Evolutionary conservation across 2,888 invertebrate genomes (phyloP).

Genomic region (Caenorhabditis japonica): DNA sequence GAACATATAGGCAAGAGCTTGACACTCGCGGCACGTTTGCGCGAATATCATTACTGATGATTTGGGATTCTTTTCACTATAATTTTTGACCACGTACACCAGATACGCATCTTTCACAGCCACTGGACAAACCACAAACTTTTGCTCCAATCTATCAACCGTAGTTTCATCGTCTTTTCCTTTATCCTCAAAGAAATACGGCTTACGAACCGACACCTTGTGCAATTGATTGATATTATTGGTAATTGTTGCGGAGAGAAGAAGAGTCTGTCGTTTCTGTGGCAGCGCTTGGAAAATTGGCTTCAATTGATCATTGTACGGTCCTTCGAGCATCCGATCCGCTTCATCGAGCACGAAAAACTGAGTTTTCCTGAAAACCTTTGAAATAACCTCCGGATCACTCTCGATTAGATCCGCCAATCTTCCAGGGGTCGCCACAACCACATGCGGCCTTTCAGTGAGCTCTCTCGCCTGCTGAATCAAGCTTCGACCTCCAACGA

Average conservation of each 20-base stretch:
- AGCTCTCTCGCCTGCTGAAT: constrained; percentile 89
- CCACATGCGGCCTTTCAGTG: constrained; percentile 89
- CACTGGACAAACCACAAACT: constrained; percentile 90
- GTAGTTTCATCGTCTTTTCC: constrained; percentile 59
- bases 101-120: constrained; percentile 83
- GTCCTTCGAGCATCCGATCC: constrained; percentile 84
- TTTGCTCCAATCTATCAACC: constrained; percentile 87
- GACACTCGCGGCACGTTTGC: constrained; percentile 84
- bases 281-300: constrained; percentile 83
- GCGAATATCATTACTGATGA: constrained; percentile 94
- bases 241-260: constrained; percentile 88
- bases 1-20: constrained; percentile 76
- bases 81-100: constrained; percentile 60
- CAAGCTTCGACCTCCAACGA: constrained; percentile 84
- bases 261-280: constrained; percentile 79
- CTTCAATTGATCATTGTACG: constrained; percentile 81
- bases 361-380: constrained; percentile 84
- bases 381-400: constrained; percentile 77
- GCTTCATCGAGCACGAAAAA: constrained; percentile 96
- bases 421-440: constrained; percentile 95
- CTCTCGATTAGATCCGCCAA: constrained; percentile 92
- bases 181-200: constrained; percentile 82
- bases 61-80: constrained; percentile 83
- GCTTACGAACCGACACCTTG: constrained; percentile 78
- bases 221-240: constrained; percentile 85